Evolutionary conservation across 30 jellyfish, hydroid and myxozoan species (phyloP).

Genomic region (Kudoa iwatai): DNA sequence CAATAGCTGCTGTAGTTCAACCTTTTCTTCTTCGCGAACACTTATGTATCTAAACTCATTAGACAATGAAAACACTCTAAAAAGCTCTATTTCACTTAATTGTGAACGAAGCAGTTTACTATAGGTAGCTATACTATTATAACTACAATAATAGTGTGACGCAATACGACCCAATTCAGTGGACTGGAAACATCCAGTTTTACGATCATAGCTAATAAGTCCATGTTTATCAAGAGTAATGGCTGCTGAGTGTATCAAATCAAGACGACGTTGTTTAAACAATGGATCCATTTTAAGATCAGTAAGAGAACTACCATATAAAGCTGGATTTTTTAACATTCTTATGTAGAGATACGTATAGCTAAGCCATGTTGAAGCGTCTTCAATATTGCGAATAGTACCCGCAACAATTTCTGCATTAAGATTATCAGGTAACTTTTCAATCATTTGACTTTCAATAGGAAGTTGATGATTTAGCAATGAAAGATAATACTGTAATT

Average conservation of each 20-base stretch:
- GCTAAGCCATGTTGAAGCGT: constrained; percentile 77
- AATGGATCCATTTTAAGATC: constrained; percentile 24
- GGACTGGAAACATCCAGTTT: constrained; percentile 28
- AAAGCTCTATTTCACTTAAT: constrained; percentile 55
- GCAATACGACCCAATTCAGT: constrained; percentile 96
- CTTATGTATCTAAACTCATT: constrained; percentile 53
- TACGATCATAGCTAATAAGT: constrained; percentile 36
- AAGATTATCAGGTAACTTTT: constrained; percentile 36
- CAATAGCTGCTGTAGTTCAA: constrained; percentile 52
- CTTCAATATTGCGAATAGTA: constrained; percentile 46
- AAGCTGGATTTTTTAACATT: constrained; percentile 65
- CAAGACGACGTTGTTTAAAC: constrained; percentile 43
- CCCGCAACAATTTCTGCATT: constrained; percentile 80
- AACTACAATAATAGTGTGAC: constrained; percentile 64
- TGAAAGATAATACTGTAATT: constrained; percentile 52
- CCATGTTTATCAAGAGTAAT: constrained; percentile 41
- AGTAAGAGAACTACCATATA: constrained; percentile 50
- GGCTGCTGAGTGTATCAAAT: constrained; percentile 75
- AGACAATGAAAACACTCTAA: constrained; percentile 54
- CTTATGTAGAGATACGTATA: constrained; percentile 53
- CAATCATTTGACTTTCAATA: constrained; percentile 46
- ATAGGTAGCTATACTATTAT: constrained; percentile 80
- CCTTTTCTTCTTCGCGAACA: constrained; percentile 77
- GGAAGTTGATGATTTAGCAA: constrained; percentile 76
- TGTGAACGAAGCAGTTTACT: constrained; percentile 45